Evolutionary conservation across 1,140 invertebrate genomes (phyloP).

Genomic region (Apocrypta bakeri): DNA sequence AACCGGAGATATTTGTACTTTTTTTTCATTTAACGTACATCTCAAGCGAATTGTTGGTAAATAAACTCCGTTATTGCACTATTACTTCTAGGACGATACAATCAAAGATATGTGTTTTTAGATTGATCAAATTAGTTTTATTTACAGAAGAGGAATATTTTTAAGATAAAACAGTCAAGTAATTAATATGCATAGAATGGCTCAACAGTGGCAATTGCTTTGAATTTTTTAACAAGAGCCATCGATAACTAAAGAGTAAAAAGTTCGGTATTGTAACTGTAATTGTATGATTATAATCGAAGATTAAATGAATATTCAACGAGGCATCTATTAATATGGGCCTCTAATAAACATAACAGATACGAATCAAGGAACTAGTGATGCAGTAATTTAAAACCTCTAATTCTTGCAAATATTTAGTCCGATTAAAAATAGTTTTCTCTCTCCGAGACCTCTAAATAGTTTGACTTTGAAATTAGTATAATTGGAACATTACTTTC

Average conservation of each 20-base stretch:
- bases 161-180: not conserved
- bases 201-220: slow-evolving; percentile 5
- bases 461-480: slow-evolving; percentile 4
- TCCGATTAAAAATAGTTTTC: not conserved
- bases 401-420: not conserved
- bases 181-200: not conserved
- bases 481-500: slow-evolving; percentile 6
- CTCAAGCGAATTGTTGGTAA: not conserved
- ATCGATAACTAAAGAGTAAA: slow-evolving; percentile 15
- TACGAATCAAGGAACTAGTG: not conserved
- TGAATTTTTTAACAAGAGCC: slow-evolving; percentile 1
- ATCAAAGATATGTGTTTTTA: no score
- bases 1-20: not conserved
- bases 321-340: not conserved
- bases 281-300: slow-evolving; percentile 3
- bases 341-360: not conserved
- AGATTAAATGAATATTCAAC: slow-evolving; percentile 4
- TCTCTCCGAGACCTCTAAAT: not conserved
- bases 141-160: not conserved
- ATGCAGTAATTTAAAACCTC: not conserved
- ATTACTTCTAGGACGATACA: not conserved
- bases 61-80: not conserved
- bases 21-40: not conserved
- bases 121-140: no score
- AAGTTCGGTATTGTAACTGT: not conserved